These are phyloP conservation scores for Chrysolina haemoptera DNA, from an alignment of 2,888 invertebrate genomes.

Conservation along the genomic window DNA sequence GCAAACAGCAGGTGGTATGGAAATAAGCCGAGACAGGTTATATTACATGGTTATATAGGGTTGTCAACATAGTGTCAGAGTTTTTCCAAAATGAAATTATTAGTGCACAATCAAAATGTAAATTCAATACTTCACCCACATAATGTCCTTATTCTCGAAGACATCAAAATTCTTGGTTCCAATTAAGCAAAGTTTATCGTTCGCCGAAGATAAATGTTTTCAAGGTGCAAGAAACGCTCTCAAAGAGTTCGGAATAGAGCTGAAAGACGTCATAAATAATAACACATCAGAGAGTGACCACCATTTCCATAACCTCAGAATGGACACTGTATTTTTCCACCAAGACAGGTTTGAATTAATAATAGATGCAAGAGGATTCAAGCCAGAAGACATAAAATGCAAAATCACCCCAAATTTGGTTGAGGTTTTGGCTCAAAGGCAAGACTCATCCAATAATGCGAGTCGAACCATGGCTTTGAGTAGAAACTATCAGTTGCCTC, in stretches of 20 bases:
- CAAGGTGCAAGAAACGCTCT: conserved; percentile 32
- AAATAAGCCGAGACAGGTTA: too few species aligned
- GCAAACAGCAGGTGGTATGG: too few species aligned
- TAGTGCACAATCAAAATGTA: conserved; percentile 11
- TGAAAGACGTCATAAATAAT: conserved; percentile 29
- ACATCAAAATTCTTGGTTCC: conserved; percentile 41
- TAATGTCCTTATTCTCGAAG: conserved; percentile 34
- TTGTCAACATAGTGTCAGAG: conserved; percentile 2
- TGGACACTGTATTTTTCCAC: conserved; percentile 48
- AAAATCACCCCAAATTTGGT: conserved; percentile 52
- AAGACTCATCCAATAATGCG: conserved; percentile 25
- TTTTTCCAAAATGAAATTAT: conserved; percentile 3
- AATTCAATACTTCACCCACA: conserved; percentile 20
- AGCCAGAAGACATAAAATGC: conserved; percentile 57
- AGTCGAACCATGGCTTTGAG: conserved; percentile 48
- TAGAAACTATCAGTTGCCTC: conserved; percentile 56
- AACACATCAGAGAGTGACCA: background rate
- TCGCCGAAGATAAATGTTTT: conserved; percentile 41
- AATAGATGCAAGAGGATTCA: conserved; percentile 57
- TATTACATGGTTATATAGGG: too few species aligned
- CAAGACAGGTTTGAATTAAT: conserved; percentile 49
- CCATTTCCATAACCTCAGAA: conserved; percentile 29
- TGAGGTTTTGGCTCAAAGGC: conserved; percentile 48
- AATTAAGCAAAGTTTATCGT: conserved; percentile 39
- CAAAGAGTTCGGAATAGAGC: conserved; percentile 39